Percentiles rank a stretch among this genome's conserved stretches.
phyloP scores from a whole-genome alignment of 2,888 invertebrate species.

The Prosopocoilus inquinatus region DNA sequence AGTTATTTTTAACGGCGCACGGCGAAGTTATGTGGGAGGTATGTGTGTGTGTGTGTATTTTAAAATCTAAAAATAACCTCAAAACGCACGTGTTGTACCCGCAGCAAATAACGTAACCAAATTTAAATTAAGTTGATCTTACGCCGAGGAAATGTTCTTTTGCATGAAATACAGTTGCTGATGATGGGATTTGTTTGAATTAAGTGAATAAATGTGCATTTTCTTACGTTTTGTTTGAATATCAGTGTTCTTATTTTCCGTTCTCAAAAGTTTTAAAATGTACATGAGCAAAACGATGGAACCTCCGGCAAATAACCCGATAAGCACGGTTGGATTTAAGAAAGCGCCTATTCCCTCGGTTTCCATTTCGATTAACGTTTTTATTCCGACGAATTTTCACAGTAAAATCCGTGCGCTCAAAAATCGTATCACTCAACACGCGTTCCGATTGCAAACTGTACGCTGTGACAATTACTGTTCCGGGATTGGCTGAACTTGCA shows the following conservation, averaged over 20 bases:
- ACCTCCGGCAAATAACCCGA: slow-evolving; percentile 38
- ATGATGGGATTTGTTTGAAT: not conserved
- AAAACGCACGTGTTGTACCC: slow-evolving; percentile 27
- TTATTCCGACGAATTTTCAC: slow-evolving; percentile 8
- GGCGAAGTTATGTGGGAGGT: not conserved
- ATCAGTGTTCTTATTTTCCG: slow-evolving; percentile 31
- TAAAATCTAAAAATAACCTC: slow-evolving; percentile 31
- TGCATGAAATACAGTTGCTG: not conserved
- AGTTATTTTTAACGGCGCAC: slow-evolving; percentile 7
- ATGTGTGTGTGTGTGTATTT: slow-evolving; percentile 6
- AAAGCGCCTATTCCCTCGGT: slow-evolving; percentile 41
- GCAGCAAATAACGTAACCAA: not conserved
- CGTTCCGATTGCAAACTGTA: slow-evolving; percentile 7
- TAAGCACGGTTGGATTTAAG: slow-evolving; percentile 35
- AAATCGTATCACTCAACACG: slow-evolving; percentile 9
- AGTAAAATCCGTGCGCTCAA: not conserved
- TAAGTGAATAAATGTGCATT: not conserved
- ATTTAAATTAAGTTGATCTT: not conserved
- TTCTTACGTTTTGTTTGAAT: slow-evolving; percentile 37
- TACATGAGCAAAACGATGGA: slow-evolving; percentile 40
- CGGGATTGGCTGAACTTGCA: slow-evolving; percentile 17
- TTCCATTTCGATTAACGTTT: slow-evolving; percentile 40
- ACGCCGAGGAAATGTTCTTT: not conserved
- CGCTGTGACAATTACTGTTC: not conserved
- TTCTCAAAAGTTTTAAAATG: slow-evolving; percentile 38